Evolutionary conservation across 2,113 vertebrate genomes (phyloP).

Genomic region (Tricholaema leucomelas): DNA sequence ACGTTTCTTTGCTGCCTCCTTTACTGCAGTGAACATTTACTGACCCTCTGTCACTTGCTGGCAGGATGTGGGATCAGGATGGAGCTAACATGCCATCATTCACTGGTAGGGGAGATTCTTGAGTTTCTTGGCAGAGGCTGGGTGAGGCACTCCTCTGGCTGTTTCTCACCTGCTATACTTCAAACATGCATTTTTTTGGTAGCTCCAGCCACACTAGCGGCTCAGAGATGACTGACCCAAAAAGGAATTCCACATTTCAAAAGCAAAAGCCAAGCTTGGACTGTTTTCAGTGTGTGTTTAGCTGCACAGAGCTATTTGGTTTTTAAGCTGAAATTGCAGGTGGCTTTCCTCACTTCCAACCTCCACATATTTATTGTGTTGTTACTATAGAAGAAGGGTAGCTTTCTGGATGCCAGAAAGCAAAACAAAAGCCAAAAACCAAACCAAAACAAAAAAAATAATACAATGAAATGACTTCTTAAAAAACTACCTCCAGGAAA

Average conservation of each 20-base stretch:
- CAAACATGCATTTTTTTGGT: not conserved
- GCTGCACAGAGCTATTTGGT: conserved; percentile 13
- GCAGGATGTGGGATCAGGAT: not conserved
- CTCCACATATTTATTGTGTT: not conserved
- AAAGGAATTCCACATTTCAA: not conserved
- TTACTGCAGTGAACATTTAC: not conserved
- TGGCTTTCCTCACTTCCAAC: conserved; percentile 48
- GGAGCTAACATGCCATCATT: not conserved
- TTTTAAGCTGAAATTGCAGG: conserved; percentile 23
- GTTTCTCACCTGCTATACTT: not conserved
- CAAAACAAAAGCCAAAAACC: not conserved
- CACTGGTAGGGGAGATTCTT: not conserved
- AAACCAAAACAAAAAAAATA: not conserved
- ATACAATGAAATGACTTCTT: conserved; percentile 35
- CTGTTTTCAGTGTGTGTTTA: not conserved
- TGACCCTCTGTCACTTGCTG: not conserved
- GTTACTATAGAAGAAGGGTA: not conserved
- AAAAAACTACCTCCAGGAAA: conserved; percentile 34
- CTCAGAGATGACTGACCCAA: not conserved
- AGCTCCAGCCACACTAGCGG: not conserved
- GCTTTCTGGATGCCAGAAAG: conserved; percentile 23
- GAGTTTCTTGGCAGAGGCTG: not conserved
- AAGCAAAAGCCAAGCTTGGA: not conserved
- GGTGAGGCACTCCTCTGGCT: not conserved
- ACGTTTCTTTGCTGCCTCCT: not conserved